Percentiles rank a stretch among this genome's conserved stretches.
These are phyloP conservation scores for Apamea sordens DNA, from an alignment of 2,888 invertebrate genomes.

Conservation along the genomic window DNA sequence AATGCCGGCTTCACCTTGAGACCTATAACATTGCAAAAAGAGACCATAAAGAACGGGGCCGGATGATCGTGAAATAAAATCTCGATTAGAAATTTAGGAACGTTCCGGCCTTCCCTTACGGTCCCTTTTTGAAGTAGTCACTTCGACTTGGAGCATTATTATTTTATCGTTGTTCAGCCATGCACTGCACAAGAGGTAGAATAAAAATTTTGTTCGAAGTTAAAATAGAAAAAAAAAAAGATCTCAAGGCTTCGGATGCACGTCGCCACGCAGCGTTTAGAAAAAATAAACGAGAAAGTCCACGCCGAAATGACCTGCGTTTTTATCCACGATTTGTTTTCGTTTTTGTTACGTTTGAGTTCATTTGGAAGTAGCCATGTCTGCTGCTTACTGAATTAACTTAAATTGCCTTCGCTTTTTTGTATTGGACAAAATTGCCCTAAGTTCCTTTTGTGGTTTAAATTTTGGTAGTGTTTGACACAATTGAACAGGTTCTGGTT, in stretches of 20 bases:
- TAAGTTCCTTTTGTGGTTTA: constrained; percentile 79
- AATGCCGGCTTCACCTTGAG: constrained; percentile 82
- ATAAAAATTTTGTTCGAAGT: constrained; percentile 82
- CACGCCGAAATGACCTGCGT: constrained; percentile 89
- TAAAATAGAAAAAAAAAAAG: constrained; percentile 81
- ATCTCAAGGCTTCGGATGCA: constrained; percentile 88
- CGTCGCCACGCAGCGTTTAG: constrained; percentile 84
- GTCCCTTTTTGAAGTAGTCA: constrained; percentile 82
- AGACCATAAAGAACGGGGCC: constrained; percentile 80
- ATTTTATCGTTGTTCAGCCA: constrained; percentile 87
- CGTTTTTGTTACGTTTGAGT: constrained; percentile 90
- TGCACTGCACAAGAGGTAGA: constrained; percentile 85
- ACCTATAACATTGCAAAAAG: constrained; percentile 83
- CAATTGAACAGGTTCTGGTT: constrained; percentile 67
- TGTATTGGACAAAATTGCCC: constrained; percentile 78
- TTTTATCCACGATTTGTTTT: constrained; percentile 90
- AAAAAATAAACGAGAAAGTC: constrained; percentile 89
- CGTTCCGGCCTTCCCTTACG: constrained; percentile 82
- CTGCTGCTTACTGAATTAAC: constrained; percentile 89
- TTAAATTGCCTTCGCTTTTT: constrained; percentile 87
- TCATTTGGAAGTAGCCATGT: constrained; percentile 90
- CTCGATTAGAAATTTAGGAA: constrained; percentile 87
- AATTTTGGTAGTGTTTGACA: constrained; percentile 72
- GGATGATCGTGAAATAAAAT: constrained; percentile 84
- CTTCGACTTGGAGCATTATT: constrained; percentile 82